These are phyloP conservation scores for Bradypodion ventrale DNA, from an alignment of 2,797 vertebrate genomes.

Conservation along the genomic window DNA sequence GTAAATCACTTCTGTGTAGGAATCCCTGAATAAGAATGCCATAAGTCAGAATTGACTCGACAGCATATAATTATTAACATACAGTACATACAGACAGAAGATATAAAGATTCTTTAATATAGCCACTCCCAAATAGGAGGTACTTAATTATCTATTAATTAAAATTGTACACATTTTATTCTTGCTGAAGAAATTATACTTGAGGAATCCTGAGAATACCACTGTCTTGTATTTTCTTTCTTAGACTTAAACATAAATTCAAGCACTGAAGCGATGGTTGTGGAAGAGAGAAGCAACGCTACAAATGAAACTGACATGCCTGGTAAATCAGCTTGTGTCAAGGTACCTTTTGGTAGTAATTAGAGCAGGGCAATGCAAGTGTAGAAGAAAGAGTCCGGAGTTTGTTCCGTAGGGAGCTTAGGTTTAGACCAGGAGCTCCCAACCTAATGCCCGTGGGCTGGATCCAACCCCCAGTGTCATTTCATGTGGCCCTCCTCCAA, in stretches of 20 bases:
- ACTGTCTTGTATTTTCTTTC: background rate
- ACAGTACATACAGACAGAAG: background rate
- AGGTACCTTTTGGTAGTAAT: background rate
- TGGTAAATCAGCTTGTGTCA: slow-evolving; percentile 35
- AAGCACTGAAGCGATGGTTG: slow-evolving; percentile 32
- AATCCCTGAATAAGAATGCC: too few relatives aligned
- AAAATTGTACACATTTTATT: background rate
- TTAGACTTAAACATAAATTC: slow-evolving; percentile 59
- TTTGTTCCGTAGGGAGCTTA: slow-evolving; percentile 11
- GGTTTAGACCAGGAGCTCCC: too few relatives aligned
- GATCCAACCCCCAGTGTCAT: too few relatives aligned
- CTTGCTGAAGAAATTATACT: slow-evolving; percentile 8
- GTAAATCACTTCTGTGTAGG: too few relatives aligned
- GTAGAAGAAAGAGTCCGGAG: background rate
- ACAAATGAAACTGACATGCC: slow-evolving; percentile 40
- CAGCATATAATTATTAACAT: too few relatives aligned
- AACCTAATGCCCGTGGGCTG: too few relatives aligned
- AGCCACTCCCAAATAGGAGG: background rate
- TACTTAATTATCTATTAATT: too few relatives aligned
- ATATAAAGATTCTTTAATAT: background rate
- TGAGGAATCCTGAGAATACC: background rate
- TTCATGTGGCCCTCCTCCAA: too few relatives aligned
- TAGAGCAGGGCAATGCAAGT: background rate
- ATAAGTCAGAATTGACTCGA: too few relatives aligned
- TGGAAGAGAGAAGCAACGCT: slow-evolving; percentile 17